These are phyloP conservation scores for Stegophylla sp. DNA, from an alignment of 2,888 invertebrate genomes.

Conservation along the genomic window DNA sequence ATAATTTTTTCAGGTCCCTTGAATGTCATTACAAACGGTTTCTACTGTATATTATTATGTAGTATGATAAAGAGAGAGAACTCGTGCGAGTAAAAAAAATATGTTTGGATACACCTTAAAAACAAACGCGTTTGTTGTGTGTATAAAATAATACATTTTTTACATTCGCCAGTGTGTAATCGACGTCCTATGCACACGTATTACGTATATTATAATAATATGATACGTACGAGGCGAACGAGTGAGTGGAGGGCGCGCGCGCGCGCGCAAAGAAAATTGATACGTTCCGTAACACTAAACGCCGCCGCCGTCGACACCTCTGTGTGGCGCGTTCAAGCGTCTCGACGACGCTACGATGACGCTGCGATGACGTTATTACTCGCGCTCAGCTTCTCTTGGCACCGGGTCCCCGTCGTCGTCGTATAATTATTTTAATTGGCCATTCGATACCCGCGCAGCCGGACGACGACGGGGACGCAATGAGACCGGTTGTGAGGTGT, in stretches of 20 bases:
- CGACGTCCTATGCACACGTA: too few relatives aligned
- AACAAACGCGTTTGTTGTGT: background rate
- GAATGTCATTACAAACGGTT: too few relatives aligned
- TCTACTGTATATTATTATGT: too few relatives aligned
- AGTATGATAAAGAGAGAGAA: too few relatives aligned
- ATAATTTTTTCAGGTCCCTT: too few relatives aligned
- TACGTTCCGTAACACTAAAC: constrained; percentile 33
- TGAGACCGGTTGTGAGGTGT: constrained; percentile 57
- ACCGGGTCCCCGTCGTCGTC: background rate
- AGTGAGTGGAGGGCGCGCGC: too few relatives aligned
- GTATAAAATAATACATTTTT: too few relatives aligned
- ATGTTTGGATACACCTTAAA: too few relatives aligned
- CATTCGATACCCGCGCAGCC: constrained; percentile 38
- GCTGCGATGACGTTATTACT: constrained; percentile 3
- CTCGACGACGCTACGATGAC: background rate
- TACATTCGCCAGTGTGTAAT: background rate
- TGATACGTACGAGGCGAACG: too few relatives aligned
- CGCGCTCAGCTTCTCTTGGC: constrained; percentile 1
- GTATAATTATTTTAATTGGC: constrained; percentile 53
- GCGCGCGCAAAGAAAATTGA: background rate
- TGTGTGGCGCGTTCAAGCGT: background rate
- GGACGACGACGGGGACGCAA: background rate
- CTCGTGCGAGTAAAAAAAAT: too few relatives aligned
- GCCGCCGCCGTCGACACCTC: background rate
- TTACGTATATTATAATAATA: too few relatives aligned